Percentiles rank a stretch among this genome's conserved stretches.
phyloP scores from a whole-genome alignment of 92 coral and sea anemone genomes.

The Phenganax subtilis region DNA sequence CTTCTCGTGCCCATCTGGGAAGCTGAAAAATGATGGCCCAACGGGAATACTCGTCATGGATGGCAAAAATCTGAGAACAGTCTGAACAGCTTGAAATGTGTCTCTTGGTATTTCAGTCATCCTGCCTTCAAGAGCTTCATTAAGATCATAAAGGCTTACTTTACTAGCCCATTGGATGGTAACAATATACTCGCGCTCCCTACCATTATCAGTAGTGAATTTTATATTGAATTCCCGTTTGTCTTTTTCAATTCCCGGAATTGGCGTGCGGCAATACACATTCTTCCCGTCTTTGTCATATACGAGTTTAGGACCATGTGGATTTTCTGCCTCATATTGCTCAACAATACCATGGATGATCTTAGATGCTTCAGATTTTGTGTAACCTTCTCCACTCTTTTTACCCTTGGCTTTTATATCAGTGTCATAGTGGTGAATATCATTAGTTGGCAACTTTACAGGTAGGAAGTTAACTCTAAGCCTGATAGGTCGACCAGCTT shows the following conservation, averaged over 20 bases:
- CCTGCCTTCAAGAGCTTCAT: conserved; percentile 77
- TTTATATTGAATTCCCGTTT: conserved; percentile 7
- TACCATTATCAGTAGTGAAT: conserved; percentile 33
- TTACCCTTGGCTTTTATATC: conserved; percentile 44
- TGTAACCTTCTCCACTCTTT: conserved; percentile 37
- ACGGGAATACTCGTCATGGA: conserved; percentile 57
- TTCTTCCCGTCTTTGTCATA: conserved; percentile 87
- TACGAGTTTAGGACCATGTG: conserved; percentile 76
- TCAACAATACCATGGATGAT: conserved; percentile 76
- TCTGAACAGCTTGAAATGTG: conserved; percentile 69
- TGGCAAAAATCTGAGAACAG: conserved; percentile 68
- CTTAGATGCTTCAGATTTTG: conserved; percentile 77
- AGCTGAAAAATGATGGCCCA: conserved; percentile 75
- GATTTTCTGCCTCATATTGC: conserved; percentile 66
- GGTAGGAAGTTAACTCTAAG: conserved; percentile 77
- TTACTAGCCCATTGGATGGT: conserved; percentile 82
- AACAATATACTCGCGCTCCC: conserved; percentile 52
- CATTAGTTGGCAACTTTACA: conserved; percentile 68
- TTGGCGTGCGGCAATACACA: conserved; percentile 65
- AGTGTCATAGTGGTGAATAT: conserved; percentile 87
- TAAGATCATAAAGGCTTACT: conserved; percentile 72
- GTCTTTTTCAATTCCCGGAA: conserved; percentile 71
- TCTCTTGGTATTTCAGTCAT: conserved; percentile 69
- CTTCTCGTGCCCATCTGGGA: conserved; percentile 34
- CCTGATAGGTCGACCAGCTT: conserved; percentile 61